These are phyloP conservation scores for Lagria hirta DNA, from an alignment of 2,888 invertebrate genomes.

Conservation along the genomic window DNA sequence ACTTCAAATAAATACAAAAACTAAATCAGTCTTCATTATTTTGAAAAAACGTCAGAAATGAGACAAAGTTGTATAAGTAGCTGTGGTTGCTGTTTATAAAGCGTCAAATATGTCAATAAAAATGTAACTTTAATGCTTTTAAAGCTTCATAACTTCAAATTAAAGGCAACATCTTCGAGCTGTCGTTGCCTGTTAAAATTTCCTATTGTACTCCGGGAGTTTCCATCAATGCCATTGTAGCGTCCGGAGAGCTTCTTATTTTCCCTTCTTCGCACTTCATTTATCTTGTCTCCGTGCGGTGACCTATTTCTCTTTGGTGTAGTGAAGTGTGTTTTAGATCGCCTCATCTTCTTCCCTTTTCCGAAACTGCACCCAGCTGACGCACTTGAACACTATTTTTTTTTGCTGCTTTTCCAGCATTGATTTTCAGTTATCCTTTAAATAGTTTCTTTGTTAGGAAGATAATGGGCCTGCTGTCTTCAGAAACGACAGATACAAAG, in stretches of 20 bases:
- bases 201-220: slow-evolving; percentile 3
- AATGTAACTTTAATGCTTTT: too few species aligned
- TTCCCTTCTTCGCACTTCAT: slow-evolving; percentile 39
- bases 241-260: slow-evolving; percentile 35
- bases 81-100: too few species aligned
- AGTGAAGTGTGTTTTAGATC: slow-evolving; percentile 21
- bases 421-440: slow-evolving; percentile 38
- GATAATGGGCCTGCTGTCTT: slow-evolving; percentile 18
- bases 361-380: slow-evolving; percentile 28
- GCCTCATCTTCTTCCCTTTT: slow-evolving; percentile 26
- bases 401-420: slow-evolving; percentile 21
- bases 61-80: too few species aligned
- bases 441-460: slow-evolving; percentile 35
- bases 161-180: too few species aligned
- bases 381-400: slow-evolving; percentile 19
- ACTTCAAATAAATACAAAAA: too few species aligned
- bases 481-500: slow-evolving; percentile 12
- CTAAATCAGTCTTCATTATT: too few species aligned
- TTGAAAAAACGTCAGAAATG: too few species aligned
- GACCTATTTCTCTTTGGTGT: slow-evolving; percentile 33
- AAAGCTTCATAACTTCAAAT: too few species aligned
- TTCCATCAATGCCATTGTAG: slow-evolving; percentile 28
- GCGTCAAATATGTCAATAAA: too few species aligned
- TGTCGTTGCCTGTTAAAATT: too few species aligned
- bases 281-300: slow-evolving; percentile 39